Conservation (phyloP, 53 echinoderm and acorn worm genomes). For the Paracentrotus lividus region DNA sequence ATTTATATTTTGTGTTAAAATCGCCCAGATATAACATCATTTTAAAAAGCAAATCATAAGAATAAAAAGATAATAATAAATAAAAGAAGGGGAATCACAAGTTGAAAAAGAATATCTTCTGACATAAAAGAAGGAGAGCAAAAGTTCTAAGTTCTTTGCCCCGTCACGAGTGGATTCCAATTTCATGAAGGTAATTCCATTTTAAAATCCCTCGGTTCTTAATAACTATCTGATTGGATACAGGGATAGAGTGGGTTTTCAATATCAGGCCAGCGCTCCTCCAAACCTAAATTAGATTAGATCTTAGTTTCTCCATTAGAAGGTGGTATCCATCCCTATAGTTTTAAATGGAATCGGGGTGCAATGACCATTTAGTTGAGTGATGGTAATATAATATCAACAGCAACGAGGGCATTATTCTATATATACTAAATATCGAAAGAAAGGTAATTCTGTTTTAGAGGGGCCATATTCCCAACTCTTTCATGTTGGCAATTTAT, state of each 20-base stretch:
- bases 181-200: slow-evolving; percentile 12
- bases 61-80: too few relatives aligned
- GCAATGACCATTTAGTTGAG: slow-evolving; percentile 33
- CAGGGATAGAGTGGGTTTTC: not conserved
- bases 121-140: not conserved
- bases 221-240: slow-evolving; percentile 2
- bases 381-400: not conserved
- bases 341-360: not conserved
- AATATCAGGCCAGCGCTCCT: not conserved
- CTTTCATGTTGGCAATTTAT: too few relatives aligned
- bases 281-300: not conserved
- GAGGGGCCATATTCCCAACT: too few relatives aligned
- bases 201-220: not conserved
- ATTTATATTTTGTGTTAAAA: too few relatives aligned
- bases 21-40: too few relatives aligned
- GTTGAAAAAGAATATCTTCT: not conserved
- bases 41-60: too few relatives aligned
- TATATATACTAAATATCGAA: too few relatives aligned
- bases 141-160: not conserved
- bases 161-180: not conserved
- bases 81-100: too few relatives aligned
- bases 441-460: too few relatives aligned
- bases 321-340: not conserved
- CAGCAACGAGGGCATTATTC: too few relatives aligned
- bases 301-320: not conserved